Conservation (phyloP, 1,140 invertebrate species). For the Magallana angulata region DNA sequence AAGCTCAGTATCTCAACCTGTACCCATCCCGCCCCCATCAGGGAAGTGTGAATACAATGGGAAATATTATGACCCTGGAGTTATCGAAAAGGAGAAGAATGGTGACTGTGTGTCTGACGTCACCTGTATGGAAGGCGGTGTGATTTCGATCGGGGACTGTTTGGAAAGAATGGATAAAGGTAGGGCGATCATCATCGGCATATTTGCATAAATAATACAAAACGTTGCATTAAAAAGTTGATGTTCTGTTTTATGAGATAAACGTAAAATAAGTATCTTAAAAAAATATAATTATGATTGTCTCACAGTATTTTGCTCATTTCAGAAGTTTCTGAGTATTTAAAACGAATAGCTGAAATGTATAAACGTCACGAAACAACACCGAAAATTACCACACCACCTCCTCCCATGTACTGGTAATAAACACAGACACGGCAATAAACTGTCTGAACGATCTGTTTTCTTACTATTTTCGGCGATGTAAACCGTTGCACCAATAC, state of each 20-base stretch:
- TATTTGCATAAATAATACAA: background rate
- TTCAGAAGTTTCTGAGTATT: no score
- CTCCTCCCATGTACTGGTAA: no score
- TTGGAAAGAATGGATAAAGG: background rate
- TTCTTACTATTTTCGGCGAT: no score
- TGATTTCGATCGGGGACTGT: background rate
- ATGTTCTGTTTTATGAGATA: background rate
- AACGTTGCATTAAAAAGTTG: background rate
- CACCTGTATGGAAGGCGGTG: background rate
- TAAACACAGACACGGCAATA: no score
- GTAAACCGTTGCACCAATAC: no score
- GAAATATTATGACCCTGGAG: background rate
- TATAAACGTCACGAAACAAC: no score
- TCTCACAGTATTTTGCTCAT: no score
- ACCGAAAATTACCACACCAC: no score
- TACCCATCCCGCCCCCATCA: background rate
- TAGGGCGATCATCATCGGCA: background rate
- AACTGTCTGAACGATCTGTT: no score
- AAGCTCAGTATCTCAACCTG: background rate
- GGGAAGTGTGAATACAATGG: constrained; percentile 2
- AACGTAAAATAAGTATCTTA: background rate
- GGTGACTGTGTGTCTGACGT: background rate
- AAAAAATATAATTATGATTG: background rate
- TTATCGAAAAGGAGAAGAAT: background rate
- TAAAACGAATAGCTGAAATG: no score